Evolutionary conservation across 2,888 invertebrate genomes (phyloP).

Genomic region (Euplexia lucipara): DNA sequence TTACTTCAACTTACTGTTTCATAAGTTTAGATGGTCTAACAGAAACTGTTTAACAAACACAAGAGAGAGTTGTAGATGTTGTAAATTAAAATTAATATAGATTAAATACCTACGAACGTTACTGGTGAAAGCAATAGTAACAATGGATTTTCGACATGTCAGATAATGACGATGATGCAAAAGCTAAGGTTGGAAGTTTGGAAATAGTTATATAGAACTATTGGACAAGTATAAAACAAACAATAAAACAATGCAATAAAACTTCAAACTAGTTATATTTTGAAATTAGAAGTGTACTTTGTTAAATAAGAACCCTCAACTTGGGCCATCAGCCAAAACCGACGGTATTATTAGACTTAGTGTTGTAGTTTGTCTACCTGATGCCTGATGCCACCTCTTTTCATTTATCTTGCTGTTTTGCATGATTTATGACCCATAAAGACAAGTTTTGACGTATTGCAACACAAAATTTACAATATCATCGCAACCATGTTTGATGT

Average conservation of each 20-base stretch:
- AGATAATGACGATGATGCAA: constrained; percentile 57
- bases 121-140: constrained; percentile 71
- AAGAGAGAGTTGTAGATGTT: constrained; percentile 61
- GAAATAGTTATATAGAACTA: constrained; percentile 34
- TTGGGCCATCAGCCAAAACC: constrained; percentile 84
- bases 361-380: constrained; percentile 85
- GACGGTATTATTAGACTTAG: constrained; percentile 87
- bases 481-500: constrained; percentile 23
- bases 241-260: constrained; percentile 39
- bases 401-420: constrained; percentile 65
- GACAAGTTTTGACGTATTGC: constrained; percentile 41
- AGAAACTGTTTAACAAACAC: constrained; percentile 45
- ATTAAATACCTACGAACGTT: constrained; percentile 67
- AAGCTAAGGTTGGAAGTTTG: constrained; percentile 33
- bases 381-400: constrained; percentile 63
- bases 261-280: constrained; percentile 52
- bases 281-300: constrained; percentile 62
- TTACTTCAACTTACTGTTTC: constrained; percentile 53
- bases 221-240: not conserved
- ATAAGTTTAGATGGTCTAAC: constrained; percentile 50
- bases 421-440: constrained; percentile 65
- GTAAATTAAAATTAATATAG: constrained; percentile 63
- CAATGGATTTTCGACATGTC: constrained; percentile 68
- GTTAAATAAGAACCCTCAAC: constrained; percentile 72
- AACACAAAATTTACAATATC: constrained; percentile 31